Evolutionary conservation across 1,140 invertebrate species (phyloP).

Genomic region (Drosophila funebris): DNA sequence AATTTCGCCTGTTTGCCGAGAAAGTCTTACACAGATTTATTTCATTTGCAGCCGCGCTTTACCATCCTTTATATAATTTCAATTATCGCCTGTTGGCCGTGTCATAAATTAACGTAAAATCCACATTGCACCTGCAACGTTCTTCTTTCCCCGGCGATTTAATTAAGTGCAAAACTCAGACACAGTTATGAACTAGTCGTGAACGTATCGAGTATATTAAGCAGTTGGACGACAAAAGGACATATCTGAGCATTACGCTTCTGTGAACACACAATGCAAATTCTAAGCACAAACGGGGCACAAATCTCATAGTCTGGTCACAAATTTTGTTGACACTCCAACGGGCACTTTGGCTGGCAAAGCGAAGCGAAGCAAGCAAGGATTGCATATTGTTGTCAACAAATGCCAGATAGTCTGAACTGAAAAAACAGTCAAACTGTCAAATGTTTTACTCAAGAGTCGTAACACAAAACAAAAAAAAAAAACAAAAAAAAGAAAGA

Average conservation of each 20-base stretch:
- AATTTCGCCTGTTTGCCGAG: conserved; percentile 56
- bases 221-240: conserved; percentile 3
- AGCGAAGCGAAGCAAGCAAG: background rate
- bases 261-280: conserved; percentile 24
- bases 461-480: conserved; percentile 8
- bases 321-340: conserved; percentile 50
- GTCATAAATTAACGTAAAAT: conserved; percentile 74
- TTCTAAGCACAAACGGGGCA: conserved; percentile 8
- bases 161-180: conserved; percentile 61
- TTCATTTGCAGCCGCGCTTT: conserved; percentile 60
- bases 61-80: conserved; percentile 71
- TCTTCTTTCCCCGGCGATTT: conserved; percentile 56
- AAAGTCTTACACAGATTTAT: conserved; percentile 69
- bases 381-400: conserved; percentile 45
- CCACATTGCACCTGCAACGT: conserved; percentile 68
- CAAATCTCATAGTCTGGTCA: conserved; percentile 39
- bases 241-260: conserved; percentile 42
- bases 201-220: background rate
- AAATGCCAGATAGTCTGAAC: conserved; percentile 31
- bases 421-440: conserved; percentile 38
- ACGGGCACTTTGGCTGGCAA: conserved; percentile 56
- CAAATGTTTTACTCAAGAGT: conserved; percentile 40
- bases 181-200: conserved; percentile 39
- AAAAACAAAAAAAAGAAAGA: conserved; percentile 24
- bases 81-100: conserved; percentile 77